Percentiles rank a stretch among this genome's conserved stretches.
Conservation (phyloP, 1,140 invertebrate species). For the Drusus annulatus region DNA sequence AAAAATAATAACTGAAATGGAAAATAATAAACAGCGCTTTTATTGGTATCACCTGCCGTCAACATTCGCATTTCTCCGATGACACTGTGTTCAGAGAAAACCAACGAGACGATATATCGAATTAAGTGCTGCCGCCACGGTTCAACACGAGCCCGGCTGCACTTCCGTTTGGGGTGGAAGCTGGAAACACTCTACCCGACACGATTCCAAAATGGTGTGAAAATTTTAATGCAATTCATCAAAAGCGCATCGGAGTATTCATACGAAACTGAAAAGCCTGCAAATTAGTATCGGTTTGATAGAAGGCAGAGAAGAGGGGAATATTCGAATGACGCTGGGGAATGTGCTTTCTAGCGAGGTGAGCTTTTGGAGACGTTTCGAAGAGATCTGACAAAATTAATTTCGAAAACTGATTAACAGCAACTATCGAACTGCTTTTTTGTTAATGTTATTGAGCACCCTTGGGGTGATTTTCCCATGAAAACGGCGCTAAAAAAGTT, state of each 20-base stretch:
- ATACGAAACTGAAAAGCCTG: background rate
- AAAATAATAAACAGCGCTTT: no score
- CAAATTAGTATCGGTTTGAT: no score
- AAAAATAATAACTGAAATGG: no score
- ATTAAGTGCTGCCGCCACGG: slow-evolving; percentile 7
- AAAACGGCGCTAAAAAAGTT: no score
- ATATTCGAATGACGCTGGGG: no score
- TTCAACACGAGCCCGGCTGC: background rate
- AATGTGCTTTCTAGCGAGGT: no score
- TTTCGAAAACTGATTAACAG: no score
- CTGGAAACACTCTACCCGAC: slow-evolving; percentile 25
- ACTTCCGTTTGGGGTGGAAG: background rate
- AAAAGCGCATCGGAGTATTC: background rate
- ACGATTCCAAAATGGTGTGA: slow-evolving; percentile 5
- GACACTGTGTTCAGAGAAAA: slow-evolving; percentile 3
- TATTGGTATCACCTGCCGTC: background rate
- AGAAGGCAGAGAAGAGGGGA: no score
- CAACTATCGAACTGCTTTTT: no score
- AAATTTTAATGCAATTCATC: slow-evolving; percentile 29
- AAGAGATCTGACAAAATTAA: background rate
- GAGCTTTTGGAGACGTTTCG: no score
- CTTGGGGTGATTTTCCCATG: no score
- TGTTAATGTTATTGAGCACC: no score
- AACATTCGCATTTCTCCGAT: background rate
- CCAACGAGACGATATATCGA: slow-evolving; percentile 29